Percentiles rank a stretch among this genome's conserved stretches.
phyloP scores from a whole-genome alignment of 2,113 vertebrate genomes.

The Ptilorrhoa leucosticta region DNA sequence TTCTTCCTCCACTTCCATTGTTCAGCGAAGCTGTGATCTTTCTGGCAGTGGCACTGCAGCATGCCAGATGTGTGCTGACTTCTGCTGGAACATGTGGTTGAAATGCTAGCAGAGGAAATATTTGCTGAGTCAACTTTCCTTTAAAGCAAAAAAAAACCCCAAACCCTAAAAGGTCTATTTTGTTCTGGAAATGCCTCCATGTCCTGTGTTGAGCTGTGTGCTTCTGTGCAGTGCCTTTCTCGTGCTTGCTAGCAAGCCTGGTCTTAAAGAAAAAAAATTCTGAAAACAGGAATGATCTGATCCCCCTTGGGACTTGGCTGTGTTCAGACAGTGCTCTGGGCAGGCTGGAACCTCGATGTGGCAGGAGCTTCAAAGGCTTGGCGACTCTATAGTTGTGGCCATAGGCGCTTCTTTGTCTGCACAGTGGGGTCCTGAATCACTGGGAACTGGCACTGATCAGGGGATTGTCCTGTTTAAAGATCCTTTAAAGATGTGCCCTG shows the following conservation, averaged over 20 bases:
- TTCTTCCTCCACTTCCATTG: neutral
- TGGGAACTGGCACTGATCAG: neutral
- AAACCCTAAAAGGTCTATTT: neutral
- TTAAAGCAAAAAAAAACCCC: neutral
- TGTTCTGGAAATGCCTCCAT: neutral
- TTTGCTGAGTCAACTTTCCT: slow-evolving; percentile 54
- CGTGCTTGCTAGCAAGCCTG: neutral
- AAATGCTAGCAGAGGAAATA: slow-evolving; percentile 13
- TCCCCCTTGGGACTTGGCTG: neutral
- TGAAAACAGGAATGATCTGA: neutral
- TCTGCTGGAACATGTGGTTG: slow-evolving; percentile 23
- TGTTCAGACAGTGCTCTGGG: neutral
- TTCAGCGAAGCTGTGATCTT: neutral
- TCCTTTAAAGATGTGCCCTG: neutral
- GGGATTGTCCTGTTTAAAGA: neutral
- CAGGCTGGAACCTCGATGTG: neutral
- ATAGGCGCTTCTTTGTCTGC: neutral
- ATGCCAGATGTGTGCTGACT: neutral
- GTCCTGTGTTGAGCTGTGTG: neutral
- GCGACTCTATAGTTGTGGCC: neutral
- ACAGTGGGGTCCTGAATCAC: neutral
- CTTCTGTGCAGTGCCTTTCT: neutral
- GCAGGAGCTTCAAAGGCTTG: neutral
- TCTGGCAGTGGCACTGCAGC: neutral
- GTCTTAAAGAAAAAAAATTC: neutral